phyloP scores from a whole-genome alignment of 2,888 invertebrate genomes.

The Cepaea hortensis region DNA sequence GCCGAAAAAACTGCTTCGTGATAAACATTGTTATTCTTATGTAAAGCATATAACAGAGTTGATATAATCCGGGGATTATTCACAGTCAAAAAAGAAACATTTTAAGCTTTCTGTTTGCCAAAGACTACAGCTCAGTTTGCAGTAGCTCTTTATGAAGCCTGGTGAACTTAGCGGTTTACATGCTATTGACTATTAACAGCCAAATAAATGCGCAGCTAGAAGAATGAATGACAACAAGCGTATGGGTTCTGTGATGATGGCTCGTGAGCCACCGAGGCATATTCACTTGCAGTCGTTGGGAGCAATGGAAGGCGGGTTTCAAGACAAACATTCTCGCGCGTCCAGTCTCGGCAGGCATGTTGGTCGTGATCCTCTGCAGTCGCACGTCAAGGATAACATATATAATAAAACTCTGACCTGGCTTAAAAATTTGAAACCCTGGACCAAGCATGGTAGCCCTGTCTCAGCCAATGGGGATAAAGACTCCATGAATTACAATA shows the following conservation, averaged over 20 bases:
- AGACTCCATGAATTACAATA: neutral
- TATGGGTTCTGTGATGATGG: constrained; percentile 9
- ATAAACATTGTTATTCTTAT: too few relatives aligned
- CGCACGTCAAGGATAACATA: constrained; percentile 54
- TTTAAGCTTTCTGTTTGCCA: neutral
- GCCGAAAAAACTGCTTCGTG: too few relatives aligned
- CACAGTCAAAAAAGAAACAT: too few relatives aligned
- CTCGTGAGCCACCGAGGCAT: constrained; percentile 12
- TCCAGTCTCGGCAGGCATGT: constrained; percentile 36
- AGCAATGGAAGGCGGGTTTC: constrained; percentile 4
- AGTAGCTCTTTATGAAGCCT: too few relatives aligned
- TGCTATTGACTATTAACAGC: neutral
- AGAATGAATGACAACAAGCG: constrained; percentile 1
- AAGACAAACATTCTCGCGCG: constrained; percentile 11
- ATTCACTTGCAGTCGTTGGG: constrained; percentile 38
- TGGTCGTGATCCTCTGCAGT: constrained; percentile 29
- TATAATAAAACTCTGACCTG: constrained; percentile 57
- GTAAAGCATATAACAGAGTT: too few relatives aligned
- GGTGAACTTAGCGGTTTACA: neutral
- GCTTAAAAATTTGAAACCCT: constrained; percentile 53
- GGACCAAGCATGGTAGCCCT: constrained; percentile 44
- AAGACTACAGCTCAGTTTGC: neutral
- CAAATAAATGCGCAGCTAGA: neutral
- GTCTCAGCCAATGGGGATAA: constrained; percentile 27
- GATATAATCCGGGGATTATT: too few relatives aligned